Evolutionary conservation across 2,888 invertebrate genomes (phyloP).

Genomic region (Taphrorychus bicolor): DNA sequence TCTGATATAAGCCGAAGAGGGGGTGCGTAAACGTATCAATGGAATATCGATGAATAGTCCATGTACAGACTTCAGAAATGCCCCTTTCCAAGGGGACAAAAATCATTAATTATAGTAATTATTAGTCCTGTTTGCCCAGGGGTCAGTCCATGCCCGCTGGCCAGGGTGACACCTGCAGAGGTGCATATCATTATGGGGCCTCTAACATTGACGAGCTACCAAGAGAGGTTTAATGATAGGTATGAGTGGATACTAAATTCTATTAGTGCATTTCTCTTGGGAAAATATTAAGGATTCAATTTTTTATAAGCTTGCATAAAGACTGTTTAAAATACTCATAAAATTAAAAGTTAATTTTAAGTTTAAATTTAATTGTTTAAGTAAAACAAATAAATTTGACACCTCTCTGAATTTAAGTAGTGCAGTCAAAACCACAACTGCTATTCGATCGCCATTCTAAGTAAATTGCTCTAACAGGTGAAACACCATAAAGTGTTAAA

Average conservation of each 20-base stretch:
- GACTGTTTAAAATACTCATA: no score
- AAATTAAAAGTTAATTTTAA: no score
- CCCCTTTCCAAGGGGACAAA: no score
- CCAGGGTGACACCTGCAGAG: background rate
- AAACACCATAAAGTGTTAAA: background rate
- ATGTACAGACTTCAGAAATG: background rate
- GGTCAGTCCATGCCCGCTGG: background rate
- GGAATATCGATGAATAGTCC: background rate
- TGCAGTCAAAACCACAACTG: background rate
- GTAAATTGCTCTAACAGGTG: background rate
- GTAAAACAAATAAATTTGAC: no score
- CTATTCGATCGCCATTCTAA: background rate
- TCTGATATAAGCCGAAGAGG: constrained; percentile 1
- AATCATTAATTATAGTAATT: constrained; percentile 1
- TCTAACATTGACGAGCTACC: background rate
- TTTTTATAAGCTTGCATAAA: no score
- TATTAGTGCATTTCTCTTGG: background rate
- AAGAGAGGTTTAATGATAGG: background rate
- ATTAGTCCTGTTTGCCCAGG: background rate
- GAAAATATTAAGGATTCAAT: no score
- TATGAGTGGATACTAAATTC: no score
- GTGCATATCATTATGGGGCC: background rate
- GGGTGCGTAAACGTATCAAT: constrained; percentile 6
- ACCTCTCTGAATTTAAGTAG: background rate
- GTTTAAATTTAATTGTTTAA: no score